Evolutionary conservation across 2,113 vertebrate species (phyloP).

Genomic region (Alethe diademata): DNA sequence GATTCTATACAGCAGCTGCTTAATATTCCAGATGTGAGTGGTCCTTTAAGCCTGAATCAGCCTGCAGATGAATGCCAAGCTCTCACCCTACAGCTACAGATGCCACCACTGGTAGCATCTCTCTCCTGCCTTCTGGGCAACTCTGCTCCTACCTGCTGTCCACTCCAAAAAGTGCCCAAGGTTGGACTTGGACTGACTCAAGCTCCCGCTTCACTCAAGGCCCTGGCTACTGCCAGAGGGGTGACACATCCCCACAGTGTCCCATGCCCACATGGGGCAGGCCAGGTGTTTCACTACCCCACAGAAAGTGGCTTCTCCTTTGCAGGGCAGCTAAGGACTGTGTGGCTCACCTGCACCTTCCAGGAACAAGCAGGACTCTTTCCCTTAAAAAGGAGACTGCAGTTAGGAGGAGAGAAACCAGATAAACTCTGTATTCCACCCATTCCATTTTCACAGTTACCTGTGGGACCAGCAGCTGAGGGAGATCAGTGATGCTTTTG

Average conservation of each 20-base stretch:
- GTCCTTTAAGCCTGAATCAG: not conserved
- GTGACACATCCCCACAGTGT: not conserved
- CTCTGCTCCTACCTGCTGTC: not conserved
- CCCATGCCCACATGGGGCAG: accelerated
- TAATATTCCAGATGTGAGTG: not conserved
- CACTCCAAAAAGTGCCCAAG: not conserved
- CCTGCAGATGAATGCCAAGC: not conserved
- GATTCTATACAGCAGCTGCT: not conserved
- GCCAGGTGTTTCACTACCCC: not conserved
- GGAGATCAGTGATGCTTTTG: not conserved
- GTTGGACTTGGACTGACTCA: not conserved
- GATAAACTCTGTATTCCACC: not conserved
- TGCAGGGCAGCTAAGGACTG: not conserved
- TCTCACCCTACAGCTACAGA: not conserved
- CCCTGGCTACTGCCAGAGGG: not conserved
- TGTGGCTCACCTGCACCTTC: not conserved
- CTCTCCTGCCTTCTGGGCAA: not conserved
- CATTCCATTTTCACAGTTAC: not conserved
- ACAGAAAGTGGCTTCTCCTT: accelerated
- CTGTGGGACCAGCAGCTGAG: not conserved
- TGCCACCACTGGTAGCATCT: not conserved
- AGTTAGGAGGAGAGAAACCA: not conserved
- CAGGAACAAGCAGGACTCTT: not conserved
- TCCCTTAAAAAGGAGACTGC: not conserved
- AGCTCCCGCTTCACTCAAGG: accelerated